Evolutionary conservation across 1,140 invertebrate species (phyloP).

Genomic region (Drosophila watanabei): DNA sequence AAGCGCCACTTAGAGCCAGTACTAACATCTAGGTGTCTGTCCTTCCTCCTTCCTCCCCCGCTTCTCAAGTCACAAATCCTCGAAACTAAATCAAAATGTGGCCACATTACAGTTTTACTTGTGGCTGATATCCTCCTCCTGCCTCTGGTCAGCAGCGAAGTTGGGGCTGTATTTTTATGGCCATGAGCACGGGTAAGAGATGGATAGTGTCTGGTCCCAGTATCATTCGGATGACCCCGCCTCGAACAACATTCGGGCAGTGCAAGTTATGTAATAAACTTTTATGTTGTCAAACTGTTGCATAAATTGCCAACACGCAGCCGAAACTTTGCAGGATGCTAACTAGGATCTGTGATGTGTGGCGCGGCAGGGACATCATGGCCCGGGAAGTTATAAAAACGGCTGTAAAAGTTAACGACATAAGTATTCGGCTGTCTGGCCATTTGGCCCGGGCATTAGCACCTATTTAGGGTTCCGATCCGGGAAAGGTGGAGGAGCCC

Average conservation of each 20-base stretch:
- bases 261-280: constrained; percentile 77
- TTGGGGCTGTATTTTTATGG: constrained; percentile 59
- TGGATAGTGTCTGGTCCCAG: constrained; percentile 37
- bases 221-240: constrained; percentile 21
- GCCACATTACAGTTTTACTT: constrained; percentile 64
- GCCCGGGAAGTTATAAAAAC: constrained; percentile 55
- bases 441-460: constrained; percentile 63
- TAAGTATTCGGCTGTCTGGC: constrained; percentile 38
- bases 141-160: constrained; percentile 21
- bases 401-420: constrained; percentile 55
- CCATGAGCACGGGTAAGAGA: constrained; percentile 43
- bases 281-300: constrained; percentile 78
- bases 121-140: constrained; percentile 18
- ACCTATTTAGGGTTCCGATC: constrained; percentile 57
- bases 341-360: constrained; percentile 42
- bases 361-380: constrained; percentile 25
- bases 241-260: constrained; percentile 32
- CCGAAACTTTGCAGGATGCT: constrained; percentile 48
- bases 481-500: constrained; percentile 2
- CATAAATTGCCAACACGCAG: constrained; percentile 74
- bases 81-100: constrained; percentile 69
- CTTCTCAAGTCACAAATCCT: constrained; percentile 4
- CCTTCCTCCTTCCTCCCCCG: background rate
- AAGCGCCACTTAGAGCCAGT: constrained; percentile 62
- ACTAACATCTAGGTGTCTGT: constrained; percentile 14